Evolutionary conservation across 1,140 invertebrate genomes (phyloP).

Genomic region (Leguminivora glycinivorella): DNA sequence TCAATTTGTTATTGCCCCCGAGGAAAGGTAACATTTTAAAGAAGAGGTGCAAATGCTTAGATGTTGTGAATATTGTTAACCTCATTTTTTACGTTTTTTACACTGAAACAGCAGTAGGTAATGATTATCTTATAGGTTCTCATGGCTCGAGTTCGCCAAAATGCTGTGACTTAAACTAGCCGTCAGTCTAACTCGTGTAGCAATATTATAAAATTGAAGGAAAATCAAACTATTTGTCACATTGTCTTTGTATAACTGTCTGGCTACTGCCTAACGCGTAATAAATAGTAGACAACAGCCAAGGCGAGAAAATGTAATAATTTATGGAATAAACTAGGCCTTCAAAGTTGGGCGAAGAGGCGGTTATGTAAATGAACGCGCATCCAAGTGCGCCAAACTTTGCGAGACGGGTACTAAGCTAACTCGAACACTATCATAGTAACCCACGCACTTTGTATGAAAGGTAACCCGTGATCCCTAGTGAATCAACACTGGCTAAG

Average conservation of each 20-base stretch:
- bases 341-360: constrained; percentile 31
- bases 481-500: constrained; percentile 1
- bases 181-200: too few species aligned
- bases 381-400: constrained; percentile 36
- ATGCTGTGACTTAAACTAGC: too few species aligned
- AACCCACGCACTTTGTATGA: background rate
- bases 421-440: constrained; percentile 22
- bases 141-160: too few species aligned
- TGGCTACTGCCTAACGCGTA: background rate
- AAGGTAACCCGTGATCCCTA: background rate
- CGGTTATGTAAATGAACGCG: constrained; percentile 43
- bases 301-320: constrained; percentile 16
- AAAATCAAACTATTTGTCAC: background rate
- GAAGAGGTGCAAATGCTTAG: too few species aligned
- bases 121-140: too few species aligned
- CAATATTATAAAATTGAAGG: too few species aligned
- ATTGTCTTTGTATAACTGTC: background rate
- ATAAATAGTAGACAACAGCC: background rate
- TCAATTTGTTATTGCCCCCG: too few species aligned
- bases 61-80: too few species aligned
- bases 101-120: too few species aligned
- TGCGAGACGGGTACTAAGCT: constrained; percentile 24
- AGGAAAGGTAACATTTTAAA: too few species aligned
- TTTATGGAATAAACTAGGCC: constrained; percentile 11
- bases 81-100: too few species aligned